Base-by-base conservation (phyloP, 2,888 invertebrate genomes). In the Maniola hyperantus region DNA sequence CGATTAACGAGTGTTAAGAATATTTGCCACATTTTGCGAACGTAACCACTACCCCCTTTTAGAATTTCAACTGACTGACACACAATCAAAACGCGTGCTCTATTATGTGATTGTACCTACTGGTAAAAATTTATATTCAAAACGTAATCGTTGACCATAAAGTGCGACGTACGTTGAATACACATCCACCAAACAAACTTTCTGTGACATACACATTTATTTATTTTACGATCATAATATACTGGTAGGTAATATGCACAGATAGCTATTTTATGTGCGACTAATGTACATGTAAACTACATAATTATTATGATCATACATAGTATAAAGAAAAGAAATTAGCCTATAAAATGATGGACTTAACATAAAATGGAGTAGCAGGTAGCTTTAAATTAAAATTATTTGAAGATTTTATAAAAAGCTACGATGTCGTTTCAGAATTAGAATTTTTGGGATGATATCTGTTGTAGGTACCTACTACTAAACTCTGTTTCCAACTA, bases 131-230 rank as follows among this genome's bases (percentile, higher is more conserved):
- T 66, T 66, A 64, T 57, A 64, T 69, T 69, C 64, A 61, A 64
- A 69, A 69, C 64, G 66, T 66, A 64, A 60, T 61, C 64, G 64
- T 59, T 53, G 66, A 18, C 60, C 20, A 61, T 66, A 66, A 69
- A 61, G 18, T 61, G 44, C 63, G 60, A 64, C 64, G 53, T 13
- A 46, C 66, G n/a, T 44, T 61, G 66, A 66, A 66, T 69, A 8
- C 51, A 36, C 42, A 69, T 61, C 33, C 15, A 48, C 10, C 18
- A 7, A 44, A 26, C 39, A 10, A 59, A 66, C 53, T 63, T 68
- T 63, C 63, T 54, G 63, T 5, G 58, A 44, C 58, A 58, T 53
- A 6, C 18, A 55, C 57, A 39, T 42, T 20, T 20, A 39, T 42
- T 20, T 20, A 20, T 57, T 57, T 20, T 57, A 54, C 7, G 34